phyloP scores from a whole-genome alignment of 30 jellyfish, hydroid and myxozoan genomes.

The Aurelia aurita complex sp. Pacific region DNA sequence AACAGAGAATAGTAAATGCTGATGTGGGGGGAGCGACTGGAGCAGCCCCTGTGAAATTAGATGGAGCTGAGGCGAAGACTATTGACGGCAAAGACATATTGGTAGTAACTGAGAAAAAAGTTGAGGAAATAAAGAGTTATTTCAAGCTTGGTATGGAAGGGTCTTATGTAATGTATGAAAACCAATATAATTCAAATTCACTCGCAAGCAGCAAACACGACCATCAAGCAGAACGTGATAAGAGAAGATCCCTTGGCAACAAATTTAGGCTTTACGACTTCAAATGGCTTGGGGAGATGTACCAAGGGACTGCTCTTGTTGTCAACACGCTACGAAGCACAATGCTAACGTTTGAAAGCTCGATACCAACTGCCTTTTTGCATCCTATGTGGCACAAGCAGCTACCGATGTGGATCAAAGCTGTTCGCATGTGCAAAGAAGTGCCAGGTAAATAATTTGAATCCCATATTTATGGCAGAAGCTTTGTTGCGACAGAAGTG shows the following conservation, averaged over 20 bases:
- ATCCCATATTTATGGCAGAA: too few relatives aligned
- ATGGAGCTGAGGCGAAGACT: neutral
- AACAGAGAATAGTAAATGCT: too few relatives aligned
- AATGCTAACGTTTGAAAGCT: constrained; percentile 90
- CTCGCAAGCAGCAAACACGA: constrained; percentile 94
- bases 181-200: constrained; percentile 71
- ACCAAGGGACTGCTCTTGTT: constrained; percentile 77
- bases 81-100: neutral
- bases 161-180: constrained; percentile 73
- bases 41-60: neutral
- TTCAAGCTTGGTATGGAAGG: constrained; percentile 91
- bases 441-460: constrained; percentile 13
- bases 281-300: constrained; percentile 91
- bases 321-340: constrained; percentile 82
- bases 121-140: constrained; percentile 63
- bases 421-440: constrained; percentile 91
- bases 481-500: too few relatives aligned
- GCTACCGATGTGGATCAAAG: constrained; percentile 91
- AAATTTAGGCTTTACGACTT: constrained; percentile 85
- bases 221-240: constrained; percentile 87
- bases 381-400: constrained; percentile 95
- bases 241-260: constrained; percentile 80
- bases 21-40: neutral
- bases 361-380: constrained; percentile 94
- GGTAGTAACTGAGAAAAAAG: neutral